Conservation (phyloP, 2,113 vertebrate genomes). For the Dipodomys ordii region DNA sequence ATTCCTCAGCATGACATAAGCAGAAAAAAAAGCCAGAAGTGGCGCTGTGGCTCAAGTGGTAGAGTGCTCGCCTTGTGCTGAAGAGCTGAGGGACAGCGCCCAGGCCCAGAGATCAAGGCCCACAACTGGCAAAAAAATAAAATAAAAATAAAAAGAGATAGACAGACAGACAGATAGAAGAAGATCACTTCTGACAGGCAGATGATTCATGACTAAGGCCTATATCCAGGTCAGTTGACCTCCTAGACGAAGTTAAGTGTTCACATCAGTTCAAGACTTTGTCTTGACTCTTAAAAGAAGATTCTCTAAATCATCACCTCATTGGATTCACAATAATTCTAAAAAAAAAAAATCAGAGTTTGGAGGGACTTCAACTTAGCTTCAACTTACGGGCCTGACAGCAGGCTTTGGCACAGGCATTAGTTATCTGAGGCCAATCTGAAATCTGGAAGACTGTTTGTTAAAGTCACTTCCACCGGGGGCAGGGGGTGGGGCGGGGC, state of each 20-base stretch:
- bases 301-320: not conserved
- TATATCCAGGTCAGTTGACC: not conserved
- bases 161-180: too few species aligned
- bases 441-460: not conserved
- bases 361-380: not conserved
- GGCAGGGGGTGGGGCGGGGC: too few species aligned
- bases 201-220: not conserved
- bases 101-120: too few species aligned
- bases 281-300: constrained; percentile 10
- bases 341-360: not conserved
- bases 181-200: constrained; percentile 8
- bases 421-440: not conserved
- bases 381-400: not conserved
- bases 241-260: not conserved
- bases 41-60: too few species aligned
- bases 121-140: too few species aligned
- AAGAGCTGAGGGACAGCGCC: too few species aligned
- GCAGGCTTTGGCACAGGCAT: not conserved
- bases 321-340: not conserved
- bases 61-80: too few species aligned
- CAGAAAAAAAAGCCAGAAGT: too few species aligned
- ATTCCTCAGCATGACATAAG: too few species aligned
- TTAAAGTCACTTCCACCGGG: not conserved
- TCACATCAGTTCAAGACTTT: constrained; percentile 15
- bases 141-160: too few species aligned